Evolutionary conservation across 2,113 vertebrate species (phyloP).

Genomic region (Nycticorax nycticorax): DNA sequence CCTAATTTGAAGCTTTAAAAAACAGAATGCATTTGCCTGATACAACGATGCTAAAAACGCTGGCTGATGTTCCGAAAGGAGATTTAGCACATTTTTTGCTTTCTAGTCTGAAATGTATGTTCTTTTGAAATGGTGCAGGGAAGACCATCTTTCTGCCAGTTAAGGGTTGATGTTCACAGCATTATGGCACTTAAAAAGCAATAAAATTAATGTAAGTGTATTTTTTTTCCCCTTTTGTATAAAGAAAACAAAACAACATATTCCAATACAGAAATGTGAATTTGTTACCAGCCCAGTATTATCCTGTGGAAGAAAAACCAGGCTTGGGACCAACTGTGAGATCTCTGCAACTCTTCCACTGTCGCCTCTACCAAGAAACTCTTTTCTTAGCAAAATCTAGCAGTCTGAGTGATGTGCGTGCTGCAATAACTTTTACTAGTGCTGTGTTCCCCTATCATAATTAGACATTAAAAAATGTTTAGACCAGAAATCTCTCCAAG

Average conservation of each 20-base stretch:
- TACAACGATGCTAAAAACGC: background rate
- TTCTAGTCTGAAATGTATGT: background rate
- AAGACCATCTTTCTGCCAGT: background rate
- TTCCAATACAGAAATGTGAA: background rate
- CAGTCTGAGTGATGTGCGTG: background rate
- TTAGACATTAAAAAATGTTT: slow-evolving; percentile 23
- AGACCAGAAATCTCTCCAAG: background rate
- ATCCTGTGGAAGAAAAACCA: background rate
- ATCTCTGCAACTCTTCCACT: background rate
- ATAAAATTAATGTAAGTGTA: background rate
- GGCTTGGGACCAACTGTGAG: background rate
- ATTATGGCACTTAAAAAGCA: background rate
- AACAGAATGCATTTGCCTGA: background rate
- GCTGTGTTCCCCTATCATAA: background rate
- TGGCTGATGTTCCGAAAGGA: background rate
- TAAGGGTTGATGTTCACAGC: background rate
- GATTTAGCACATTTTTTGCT: background rate
- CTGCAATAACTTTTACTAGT: background rate
- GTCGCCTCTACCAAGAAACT: background rate
- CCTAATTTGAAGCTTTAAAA: slow-evolving; percentile 63
- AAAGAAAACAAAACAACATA: background rate
- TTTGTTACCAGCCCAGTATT: background rate
- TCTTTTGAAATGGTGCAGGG: background rate
- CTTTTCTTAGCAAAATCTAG: background rate
- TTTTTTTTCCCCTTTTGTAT: background rate